A percentile compares a stretch with the other conserved stretches of the same genome.
Conservation (phyloP, 1,140 invertebrate genomes). For the Sitophilus oryzae region DNA sequence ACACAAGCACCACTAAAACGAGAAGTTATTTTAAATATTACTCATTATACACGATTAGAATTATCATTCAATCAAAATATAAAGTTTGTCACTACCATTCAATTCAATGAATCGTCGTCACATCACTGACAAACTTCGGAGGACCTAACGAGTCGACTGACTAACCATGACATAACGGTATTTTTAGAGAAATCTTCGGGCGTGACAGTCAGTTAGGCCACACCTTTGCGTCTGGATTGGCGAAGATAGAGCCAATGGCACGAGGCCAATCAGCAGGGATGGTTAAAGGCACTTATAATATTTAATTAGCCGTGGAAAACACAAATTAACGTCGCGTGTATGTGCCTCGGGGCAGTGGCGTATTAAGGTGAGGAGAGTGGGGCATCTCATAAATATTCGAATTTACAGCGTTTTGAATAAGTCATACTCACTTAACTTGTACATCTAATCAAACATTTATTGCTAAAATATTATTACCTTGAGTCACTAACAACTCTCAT, state of each 20-base stretch:
- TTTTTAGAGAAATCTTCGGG: slow-evolving; percentile 11
- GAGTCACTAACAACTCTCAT: too few species aligned
- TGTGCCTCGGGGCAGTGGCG: neutral
- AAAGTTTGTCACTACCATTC: neutral
- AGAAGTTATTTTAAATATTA: neutral
- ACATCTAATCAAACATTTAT: too few species aligned
- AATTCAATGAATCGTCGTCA: slow-evolving; percentile 1
- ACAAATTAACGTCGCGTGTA: slow-evolving; percentile 26
- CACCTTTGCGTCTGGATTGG: slow-evolving; percentile 14
- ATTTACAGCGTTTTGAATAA: neutral
- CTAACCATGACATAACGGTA: too few species aligned
- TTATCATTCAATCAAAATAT: neutral
- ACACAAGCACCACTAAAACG: neutral
- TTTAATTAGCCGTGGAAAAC: slow-evolving; percentile 34
- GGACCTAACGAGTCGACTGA: too few species aligned
- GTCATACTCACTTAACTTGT: too few species aligned
- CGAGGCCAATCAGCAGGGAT: slow-evolving; percentile 29
- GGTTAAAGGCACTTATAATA: slow-evolving; percentile 28
- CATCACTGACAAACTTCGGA: slow-evolving; percentile 8
- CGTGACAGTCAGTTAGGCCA: slow-evolving; percentile 12
- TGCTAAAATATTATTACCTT: too few species aligned
- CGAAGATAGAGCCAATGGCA: slow-evolving; percentile 22
- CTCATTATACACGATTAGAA: neutral
- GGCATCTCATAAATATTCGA: neutral
- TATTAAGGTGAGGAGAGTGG: neutral